phyloP scores from a whole-genome alignment of 2,888 invertebrate genomes.

The Fissipunctia ypsillon region DNA sequence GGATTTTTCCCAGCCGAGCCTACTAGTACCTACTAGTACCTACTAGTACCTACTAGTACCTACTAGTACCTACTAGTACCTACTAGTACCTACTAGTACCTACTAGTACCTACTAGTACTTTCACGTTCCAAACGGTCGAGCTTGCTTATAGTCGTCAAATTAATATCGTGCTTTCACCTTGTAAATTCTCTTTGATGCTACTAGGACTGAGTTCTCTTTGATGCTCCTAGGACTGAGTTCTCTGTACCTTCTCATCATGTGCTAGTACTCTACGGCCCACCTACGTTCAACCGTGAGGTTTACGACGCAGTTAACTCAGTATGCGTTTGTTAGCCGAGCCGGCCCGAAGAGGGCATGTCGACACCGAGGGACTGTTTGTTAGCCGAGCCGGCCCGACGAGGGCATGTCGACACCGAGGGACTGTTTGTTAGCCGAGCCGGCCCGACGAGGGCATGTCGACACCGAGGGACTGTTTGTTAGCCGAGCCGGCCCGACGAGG shows the following conservation, averaged over 20 bases:
- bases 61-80: too few species aligned
- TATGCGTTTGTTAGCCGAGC: constrained; percentile 22
- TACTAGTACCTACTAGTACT: too few species aligned
- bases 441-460: constrained; percentile 20
- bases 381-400: constrained; percentile 4
- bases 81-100: too few species aligned
- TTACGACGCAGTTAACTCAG: constrained; percentile 49
- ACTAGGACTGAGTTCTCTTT: constrained; percentile 16
- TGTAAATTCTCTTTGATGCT: neutral
- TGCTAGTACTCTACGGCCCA: constrained; percentile 21
- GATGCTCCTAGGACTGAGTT: neutral
- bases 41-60: too few species aligned
- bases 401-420: constrained; percentile 25
- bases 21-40: too few species aligned
- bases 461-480: constrained; percentile 24
- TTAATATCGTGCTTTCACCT: neutral
- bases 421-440: constrained; percentile 20
- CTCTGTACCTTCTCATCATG: constrained; percentile 11
- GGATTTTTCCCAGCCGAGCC: neutral
- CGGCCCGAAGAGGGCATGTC: constrained; percentile 15
- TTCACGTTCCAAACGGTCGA: too few species aligned
- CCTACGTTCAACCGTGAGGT: constrained; percentile 33
- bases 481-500: constrained; percentile 6
- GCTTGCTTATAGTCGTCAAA: neutral
- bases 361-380: constrained; percentile 24